Conservation (phyloP, 2,113 vertebrate genomes). For the Anthoscopus minutus region DNA sequence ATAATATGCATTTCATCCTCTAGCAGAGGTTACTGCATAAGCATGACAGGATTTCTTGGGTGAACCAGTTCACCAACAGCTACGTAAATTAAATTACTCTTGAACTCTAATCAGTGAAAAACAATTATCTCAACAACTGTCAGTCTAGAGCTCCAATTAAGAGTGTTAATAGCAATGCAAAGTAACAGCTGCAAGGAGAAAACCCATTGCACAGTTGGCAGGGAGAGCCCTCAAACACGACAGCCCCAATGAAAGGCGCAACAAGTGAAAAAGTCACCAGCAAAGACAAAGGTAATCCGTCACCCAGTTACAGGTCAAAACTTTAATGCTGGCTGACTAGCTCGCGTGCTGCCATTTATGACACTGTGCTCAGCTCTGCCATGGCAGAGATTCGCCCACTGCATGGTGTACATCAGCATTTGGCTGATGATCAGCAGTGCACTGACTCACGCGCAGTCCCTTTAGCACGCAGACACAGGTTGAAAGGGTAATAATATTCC, state of each 20-base stretch:
- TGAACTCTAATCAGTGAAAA: not conserved
- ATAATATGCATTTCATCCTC: not conserved
- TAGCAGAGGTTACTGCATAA: not conserved
- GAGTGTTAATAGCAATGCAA: not conserved
- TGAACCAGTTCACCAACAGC: not conserved
- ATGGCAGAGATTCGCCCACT: not conserved
- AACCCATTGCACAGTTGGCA: not conserved
- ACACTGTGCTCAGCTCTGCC: not conserved
- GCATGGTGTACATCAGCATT: not conserved
- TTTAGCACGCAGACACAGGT: not conserved
- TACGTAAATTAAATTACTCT: not conserved
- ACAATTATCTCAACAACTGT: not conserved
- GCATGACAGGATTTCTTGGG: not conserved
- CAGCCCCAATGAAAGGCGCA: not conserved
- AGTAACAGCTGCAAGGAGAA: not conserved
- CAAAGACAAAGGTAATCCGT: not conserved
- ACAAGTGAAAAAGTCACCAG: not conserved
- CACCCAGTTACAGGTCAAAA: not conserved
- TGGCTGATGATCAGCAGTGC: not conserved
- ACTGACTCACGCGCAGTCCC: not conserved
- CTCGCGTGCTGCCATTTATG: not conserved
- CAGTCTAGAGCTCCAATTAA: not conserved
- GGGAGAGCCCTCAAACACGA: not conserved
- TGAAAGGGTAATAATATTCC: conserved; percentile 13
- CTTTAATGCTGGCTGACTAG: fast-evolving